Evolutionary conservation across 2,888 invertebrate species (phyloP), one percentile per base, ranked within the genome.

Genomic region (Spicauda simplicius): DNA sequence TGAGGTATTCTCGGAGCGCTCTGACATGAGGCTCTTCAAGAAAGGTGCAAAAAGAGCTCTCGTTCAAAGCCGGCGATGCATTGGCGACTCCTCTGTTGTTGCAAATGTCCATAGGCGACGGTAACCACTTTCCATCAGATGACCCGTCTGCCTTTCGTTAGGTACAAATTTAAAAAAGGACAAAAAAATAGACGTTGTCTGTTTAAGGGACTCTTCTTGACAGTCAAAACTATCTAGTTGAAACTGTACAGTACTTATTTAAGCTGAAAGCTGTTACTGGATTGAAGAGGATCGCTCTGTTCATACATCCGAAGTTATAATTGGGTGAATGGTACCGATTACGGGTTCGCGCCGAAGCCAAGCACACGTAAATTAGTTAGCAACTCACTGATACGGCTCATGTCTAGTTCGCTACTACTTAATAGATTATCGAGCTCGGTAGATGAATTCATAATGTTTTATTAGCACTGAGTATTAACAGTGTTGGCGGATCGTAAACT

Each of bases 331-430:
- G 84, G 81, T 80, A 79, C 81, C 84, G 83, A 84, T 88, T 72
- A 72, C 74, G 74, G 79, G 81, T 80, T 85, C 81, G 75, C 83
- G 72, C 73, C 72, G 71, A 70, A 72, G 74, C 74, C 72, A 74
- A 76, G 77, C 77, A 81, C 80, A 73, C 81, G 81, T 87, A 88
- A 90, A 85, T 87, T 86, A 88, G 86, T 90, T 89, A 84, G 74
- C 70, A 85, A 87, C 86, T 86, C 85, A 83, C 82, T 84, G 86
- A 87, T 85, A 87, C 79, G 80, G 80, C 78, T 77, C 78, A 78
- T 76, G 80, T 83, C 81, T 83, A 77, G 79, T 84, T 83, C 78
- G 76, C 71, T 73, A 74, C 72, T 76, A 74, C 78, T 80, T 69
- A 72, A 70, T 68, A 68, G 69, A 63, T 69, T 72, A 62, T 64